A percentile compares a stretch with the other conserved stretches of the same genome.
Conservation (phyloP, 1,140 invertebrate genomes). For the Teleogryllus occipitalis region DNA sequence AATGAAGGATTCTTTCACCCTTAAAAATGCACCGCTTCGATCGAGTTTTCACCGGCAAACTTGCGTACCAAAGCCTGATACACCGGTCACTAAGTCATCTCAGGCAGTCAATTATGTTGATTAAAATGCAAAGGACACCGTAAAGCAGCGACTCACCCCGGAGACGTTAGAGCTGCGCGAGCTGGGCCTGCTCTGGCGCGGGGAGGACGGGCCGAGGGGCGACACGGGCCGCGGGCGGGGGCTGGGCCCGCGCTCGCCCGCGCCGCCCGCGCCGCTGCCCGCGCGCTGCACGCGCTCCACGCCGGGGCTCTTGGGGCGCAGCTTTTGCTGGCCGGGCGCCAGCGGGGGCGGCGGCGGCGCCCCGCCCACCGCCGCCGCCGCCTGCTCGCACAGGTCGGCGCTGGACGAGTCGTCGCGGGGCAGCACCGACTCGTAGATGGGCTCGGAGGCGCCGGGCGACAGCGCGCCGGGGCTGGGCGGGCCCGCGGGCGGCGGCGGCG, state of each 20-base stretch:
- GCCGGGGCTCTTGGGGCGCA: conserved; percentile 34
- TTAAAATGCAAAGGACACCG: too few relatives aligned
- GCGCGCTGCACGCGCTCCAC: conserved; percentile 33
- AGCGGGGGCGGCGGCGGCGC: conserved; percentile 45
- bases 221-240: conserved; percentile 34
- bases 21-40: too few relatives aligned
- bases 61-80: too few relatives aligned
- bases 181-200: conserved; percentile 36
- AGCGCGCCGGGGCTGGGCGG: conserved; percentile 35
- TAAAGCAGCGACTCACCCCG: conserved; percentile 23
- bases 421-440: conserved; percentile 76
- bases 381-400: conserved; percentile 35
- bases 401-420: conserved; percentile 50
- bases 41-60: too few relatives aligned
- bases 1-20: too few relatives aligned
- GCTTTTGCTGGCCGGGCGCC: conserved; percentile 37
- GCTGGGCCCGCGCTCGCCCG: conserved; percentile 43
- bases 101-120: too few relatives aligned
- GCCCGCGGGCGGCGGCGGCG: conserved; percentile 35
- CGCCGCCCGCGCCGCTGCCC: conserved; percentile 37
- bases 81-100: too few relatives aligned
- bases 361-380: conserved; percentile 42
- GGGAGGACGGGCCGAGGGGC: conserved; percentile 35
- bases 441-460: conserved; percentile 43
- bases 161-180: conserved; percentile 33